phyloP scores from a whole-genome alignment of 2,797 vertebrate species.

The Peromyscus eremicus region DNA sequence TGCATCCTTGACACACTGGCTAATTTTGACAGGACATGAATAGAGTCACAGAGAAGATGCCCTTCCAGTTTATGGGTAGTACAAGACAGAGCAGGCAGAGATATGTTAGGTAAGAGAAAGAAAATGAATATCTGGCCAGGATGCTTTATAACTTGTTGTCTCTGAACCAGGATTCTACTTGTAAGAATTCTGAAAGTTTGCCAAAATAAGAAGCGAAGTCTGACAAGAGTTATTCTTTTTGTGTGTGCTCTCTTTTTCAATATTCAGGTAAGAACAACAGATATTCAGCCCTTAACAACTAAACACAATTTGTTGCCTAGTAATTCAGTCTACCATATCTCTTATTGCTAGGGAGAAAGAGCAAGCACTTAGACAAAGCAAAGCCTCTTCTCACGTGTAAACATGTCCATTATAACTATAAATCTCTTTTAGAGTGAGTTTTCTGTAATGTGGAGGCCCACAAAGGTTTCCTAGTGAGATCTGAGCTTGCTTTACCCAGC shows the following conservation, averaged over 20 bases:
- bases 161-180: background rate
- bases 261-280: constrained; percentile 41
- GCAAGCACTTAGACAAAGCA: constrained; percentile 8
- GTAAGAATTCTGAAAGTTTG: background rate
- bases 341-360: background rate
- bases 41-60: constrained; percentile 8
- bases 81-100: background rate
- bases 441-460: background rate
- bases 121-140: background rate
- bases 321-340: background rate
- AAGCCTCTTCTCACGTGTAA: constrained; percentile 46
- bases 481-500: too few species aligned
- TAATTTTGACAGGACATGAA: constrained; percentile 25
- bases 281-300: background rate
- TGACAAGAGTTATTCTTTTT: background rate
- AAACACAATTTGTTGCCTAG: background rate
- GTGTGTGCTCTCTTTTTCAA: background rate
- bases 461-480: too few species aligned
- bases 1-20: background rate
- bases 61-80: background rate
- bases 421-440: background rate
- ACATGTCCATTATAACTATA: constrained; percentile 22
- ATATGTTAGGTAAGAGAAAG: background rate
- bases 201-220: constrained; percentile 10
- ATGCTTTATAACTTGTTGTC: constrained; percentile 2